Evolutionary conservation across 2,113 vertebrate species (phyloP), one percentile per base, ranked within the genome.

Genomic region (Datnioides undecimradiatus): DNA sequence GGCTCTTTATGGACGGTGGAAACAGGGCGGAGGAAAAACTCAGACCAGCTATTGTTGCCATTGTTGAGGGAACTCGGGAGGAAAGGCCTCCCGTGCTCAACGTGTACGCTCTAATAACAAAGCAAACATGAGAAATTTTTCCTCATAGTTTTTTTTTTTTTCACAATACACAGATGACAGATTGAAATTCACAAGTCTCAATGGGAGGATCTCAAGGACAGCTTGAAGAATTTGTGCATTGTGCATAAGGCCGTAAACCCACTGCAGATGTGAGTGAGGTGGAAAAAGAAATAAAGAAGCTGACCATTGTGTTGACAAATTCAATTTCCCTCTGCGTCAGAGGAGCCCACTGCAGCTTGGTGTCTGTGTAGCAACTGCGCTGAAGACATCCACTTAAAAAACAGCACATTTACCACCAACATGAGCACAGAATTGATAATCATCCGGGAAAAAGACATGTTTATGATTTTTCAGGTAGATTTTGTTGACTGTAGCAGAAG

Each of bases 261-360:
- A 81, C 58, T 73, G 62, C 43, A 76, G 33, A 73, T 76, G 67
- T 55, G 66, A 64, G 52, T 57, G 78, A 31, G 58, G 17, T 33
- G 14, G 16, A 8, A 45, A 62, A 43, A 38, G 14, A 19, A 8
- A 45, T 58, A 43, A 38, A 52, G 49, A 49, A 31, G 57, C 31
- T 54, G 46, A 48, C 63, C 70, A 89, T 82, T 81, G 76, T 87
- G 87, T 70, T 48, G 40, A 68, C 69, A 64, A 79, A 90, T 90
- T 86, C 27, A 70, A 68, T 89, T 82, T 80, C 23, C 60, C 57
- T 78, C 71, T 9, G 73, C n/a, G 1, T 73, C 46, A 17, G 65
- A 73, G 59, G 63, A 77, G 43, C 36, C 33, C 14, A 8, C 51
- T 54, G n/a, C 49, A 41, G 46, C 64, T 62, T 55, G 80, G 48